These are phyloP conservation scores for Epinotia bilunana DNA, from an alignment of 2,888 invertebrate species.

Conservation along the genomic window DNA sequence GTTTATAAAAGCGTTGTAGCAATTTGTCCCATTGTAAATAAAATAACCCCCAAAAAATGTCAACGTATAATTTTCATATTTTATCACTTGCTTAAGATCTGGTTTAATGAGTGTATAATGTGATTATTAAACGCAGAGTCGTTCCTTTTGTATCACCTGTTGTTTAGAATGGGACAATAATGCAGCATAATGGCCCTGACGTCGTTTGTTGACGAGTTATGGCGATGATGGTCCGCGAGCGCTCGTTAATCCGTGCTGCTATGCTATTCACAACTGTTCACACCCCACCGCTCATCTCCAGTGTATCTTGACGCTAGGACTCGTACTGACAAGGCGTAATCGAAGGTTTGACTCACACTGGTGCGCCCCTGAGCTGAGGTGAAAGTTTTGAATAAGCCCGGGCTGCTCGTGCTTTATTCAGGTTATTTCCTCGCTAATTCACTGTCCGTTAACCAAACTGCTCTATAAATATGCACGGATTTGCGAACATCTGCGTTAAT, in stretches of 20 bases:
- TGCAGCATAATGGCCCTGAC: slow-evolving; percentile 56
- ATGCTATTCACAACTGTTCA: neutral
- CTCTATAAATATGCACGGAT: slow-evolving; percentile 55
- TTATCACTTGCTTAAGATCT: slow-evolving; percentile 21
- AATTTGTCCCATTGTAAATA: slow-evolving; percentile 6
- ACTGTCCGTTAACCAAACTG: slow-evolving; percentile 66
- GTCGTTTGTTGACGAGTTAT: slow-evolving; percentile 48
- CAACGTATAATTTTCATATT: slow-evolving; percentile 15
- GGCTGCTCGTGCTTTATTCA: slow-evolving; percentile 76
- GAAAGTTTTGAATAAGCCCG: neutral
- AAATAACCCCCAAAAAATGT: slow-evolving; percentile 1
- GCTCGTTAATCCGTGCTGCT: slow-evolving; percentile 70
- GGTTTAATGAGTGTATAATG: slow-evolving; percentile 38
- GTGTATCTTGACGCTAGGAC: neutral
- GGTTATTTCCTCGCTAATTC: slow-evolving; percentile 72
- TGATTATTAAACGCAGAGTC: slow-evolving; percentile 33
- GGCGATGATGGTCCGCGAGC: slow-evolving; percentile 59
- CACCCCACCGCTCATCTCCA: neutral
- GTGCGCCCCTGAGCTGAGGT: neutral
- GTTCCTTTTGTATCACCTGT: slow-evolving; percentile 45
- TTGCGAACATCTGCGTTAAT: slow-evolving; percentile 40
- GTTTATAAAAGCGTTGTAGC: neutral
- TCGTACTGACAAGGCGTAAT: neutral
- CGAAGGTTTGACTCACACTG: neutral
- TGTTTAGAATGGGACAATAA: slow-evolving; percentile 55